Percentiles rank a stretch among this genome's conserved stretches.
phyloP scores from a whole-genome alignment of 2,888 invertebrate species.

The Boloria selene region DNA sequence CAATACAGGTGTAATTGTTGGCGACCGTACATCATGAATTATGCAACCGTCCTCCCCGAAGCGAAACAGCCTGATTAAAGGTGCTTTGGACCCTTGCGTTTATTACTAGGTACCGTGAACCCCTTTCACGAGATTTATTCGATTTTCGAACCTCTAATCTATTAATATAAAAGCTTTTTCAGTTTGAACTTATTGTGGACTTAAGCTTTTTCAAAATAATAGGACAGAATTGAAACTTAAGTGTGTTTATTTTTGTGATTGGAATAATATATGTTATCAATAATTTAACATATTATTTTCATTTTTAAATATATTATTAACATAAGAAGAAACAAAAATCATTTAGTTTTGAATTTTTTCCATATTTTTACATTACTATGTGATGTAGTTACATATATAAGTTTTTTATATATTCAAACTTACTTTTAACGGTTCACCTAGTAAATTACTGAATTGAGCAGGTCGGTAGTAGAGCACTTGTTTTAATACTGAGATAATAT shows the following conservation, averaged over 20 bases:
- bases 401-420: too few relatives aligned
- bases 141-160: conserved; percentile 30
- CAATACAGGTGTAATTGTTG: conserved; percentile 17
- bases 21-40: conserved; percentile 53
- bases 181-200: conserved; percentile 8
- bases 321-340: too few relatives aligned
- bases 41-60: conserved; percentile 47
- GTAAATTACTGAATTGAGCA: too few relatives aligned
- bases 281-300: conserved; percentile 10
- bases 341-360: too few relatives aligned
- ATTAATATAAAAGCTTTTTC: conserved; percentile 11
- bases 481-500: too few relatives aligned
- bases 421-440: too few relatives aligned
- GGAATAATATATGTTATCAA: conserved; percentile 16
- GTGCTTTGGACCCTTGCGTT: conserved; percentile 41
- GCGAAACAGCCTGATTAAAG: conserved; percentile 51
- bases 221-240: conserved; percentile 30
- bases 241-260: conserved; percentile 29
- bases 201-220: conserved; percentile 12
- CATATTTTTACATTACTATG: too few relatives aligned
- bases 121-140: conserved; percentile 25
- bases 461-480: too few relatives aligned
- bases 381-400: too few relatives aligned
- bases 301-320: not conserved
- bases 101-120: conserved; percentile 35